Percentiles rank a stretch among this genome's conserved stretches.
These are phyloP conservation scores for Therioaphis trifolii DNA, from an alignment of 2,888 invertebrate genomes.

Conservation along the genomic window DNA sequence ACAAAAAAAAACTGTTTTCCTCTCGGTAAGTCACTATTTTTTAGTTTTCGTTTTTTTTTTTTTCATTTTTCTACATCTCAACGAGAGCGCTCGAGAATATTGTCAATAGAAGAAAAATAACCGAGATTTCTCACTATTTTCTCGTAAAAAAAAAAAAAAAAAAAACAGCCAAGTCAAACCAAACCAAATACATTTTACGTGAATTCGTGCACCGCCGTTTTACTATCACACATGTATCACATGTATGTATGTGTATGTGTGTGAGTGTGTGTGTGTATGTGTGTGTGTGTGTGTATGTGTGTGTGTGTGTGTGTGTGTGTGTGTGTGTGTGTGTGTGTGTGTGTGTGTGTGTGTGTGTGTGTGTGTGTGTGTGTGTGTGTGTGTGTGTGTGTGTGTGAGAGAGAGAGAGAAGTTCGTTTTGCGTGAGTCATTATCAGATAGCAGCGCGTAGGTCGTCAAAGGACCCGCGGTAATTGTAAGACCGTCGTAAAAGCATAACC, in stretches of 20 bases:
- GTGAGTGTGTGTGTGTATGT: too few species aligned
- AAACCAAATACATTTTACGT: too few species aligned
- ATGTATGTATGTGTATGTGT: too few species aligned
- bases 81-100: background rate
- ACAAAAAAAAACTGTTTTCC: background rate
- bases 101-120: background rate
- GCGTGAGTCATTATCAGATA: constrained; percentile 21
- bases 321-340: background rate
- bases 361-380: background rate
- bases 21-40: background rate
- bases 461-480: constrained; percentile 38
- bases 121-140: background rate
- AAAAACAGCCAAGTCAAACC: too few species aligned
- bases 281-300: background rate
- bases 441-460: constrained; percentile 10
- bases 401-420: background rate
- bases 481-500: constrained; percentile 51
- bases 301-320: background rate
- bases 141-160: background rate
- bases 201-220: too few species aligned
- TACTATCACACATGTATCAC: too few species aligned
- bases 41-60: background rate
- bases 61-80: background rate
- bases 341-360: too few species aligned
- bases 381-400: background rate